Percentiles rank a stretch among this genome's conserved stretches.
phyloP scores from a whole-genome alignment of 2,113 vertebrate genomes.

The Phoxinus phoxinus region DNA sequence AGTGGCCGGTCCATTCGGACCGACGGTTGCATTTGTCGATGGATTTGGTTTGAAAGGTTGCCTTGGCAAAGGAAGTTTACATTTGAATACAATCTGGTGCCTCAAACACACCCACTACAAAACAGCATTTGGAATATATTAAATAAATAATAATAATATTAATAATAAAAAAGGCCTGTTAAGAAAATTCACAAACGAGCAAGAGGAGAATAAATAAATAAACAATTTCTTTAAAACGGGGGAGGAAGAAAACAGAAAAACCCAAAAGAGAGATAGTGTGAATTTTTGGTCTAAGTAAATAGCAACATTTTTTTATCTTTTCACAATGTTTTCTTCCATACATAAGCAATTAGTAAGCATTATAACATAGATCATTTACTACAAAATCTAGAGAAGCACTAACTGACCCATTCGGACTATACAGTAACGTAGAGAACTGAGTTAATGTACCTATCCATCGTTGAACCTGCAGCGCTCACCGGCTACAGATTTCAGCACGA shows the following conservation, averaged over 20 bases:
- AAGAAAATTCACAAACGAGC: conserved; percentile 31
- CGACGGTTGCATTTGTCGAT: conserved; percentile 65
- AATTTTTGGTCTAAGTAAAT: conserved; percentile 92
- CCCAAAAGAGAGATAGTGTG: conserved; percentile 77
- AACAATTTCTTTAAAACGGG: not conserved
- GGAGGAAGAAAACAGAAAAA: conserved; percentile 30
- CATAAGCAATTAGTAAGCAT: conserved; percentile 84
- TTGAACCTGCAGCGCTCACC: conserved; percentile 41
- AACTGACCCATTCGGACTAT: conserved; percentile 86
- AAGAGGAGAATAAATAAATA: conserved; percentile 21
- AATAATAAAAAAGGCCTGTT: conserved; percentile 23
- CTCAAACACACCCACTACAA: conserved; percentile 51
- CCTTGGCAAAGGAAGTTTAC: conserved; percentile 59
- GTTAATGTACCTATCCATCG: conserved; percentile 47
- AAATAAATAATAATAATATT: conserved; percentile 46
- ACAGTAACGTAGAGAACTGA: conserved; percentile 74
- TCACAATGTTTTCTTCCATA: conserved; percentile 77
- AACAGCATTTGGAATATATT: conserved; percentile 53
- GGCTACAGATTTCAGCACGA: conserved; percentile 42
- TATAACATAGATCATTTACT: conserved; percentile 84
- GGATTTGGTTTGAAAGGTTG: conserved; percentile 73
- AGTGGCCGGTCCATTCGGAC: conserved; percentile 51
- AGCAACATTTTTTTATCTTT: conserved; percentile 77
- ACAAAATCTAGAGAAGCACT: conserved; percentile 87
- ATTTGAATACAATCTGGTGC: conserved; percentile 55